Base-by-base conservation (phyloP, 2,888 invertebrate species). In the Ophion slaviceki region DNA sequence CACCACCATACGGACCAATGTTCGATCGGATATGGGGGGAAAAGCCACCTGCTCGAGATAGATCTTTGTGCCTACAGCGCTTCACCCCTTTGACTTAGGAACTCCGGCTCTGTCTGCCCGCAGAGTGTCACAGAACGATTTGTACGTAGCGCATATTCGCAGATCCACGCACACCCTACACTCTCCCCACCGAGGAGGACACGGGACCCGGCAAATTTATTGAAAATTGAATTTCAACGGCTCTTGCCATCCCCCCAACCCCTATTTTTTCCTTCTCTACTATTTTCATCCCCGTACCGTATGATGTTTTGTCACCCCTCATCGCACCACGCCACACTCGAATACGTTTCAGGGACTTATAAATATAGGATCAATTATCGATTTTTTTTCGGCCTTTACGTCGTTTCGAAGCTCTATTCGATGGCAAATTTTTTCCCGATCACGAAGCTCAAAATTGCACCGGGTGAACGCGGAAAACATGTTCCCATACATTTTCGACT, bases 211-310 rank as follows among this genome's bases (percentile, higher is more conserved):
- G 66, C 67, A 86, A 87, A 89, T 89, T 89, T 88, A 87, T 89
- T 86, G 88, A 88, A 87, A 89, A 89, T 89, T 88, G 85, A 89
- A 89, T 89, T 86, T 87, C 85, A 71, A 24, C 86, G 77, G 62
- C 64, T 68, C 76, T 75, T 87, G 79, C 86, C 77, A 66, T 68
- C 57, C 59, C 10, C 71, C 67, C 67, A 28, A 40, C 28, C 57
- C 47, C 47, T 2, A 11, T 47, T 53, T 85, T 77, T 82, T 70
- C 70, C 67, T 66, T 47, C 86, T 57, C 17, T 20, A 8, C 82
- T 78, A 45, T 79, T 82, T 79, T 76, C 76, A 57, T 77, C 66
- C 72, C 68, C 68, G 36, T 67, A 32, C 53, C 32, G 11, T 40
- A 14, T 76, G 32, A 20, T 32, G 78, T 75, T 80, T 66, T 8